Percentiles rank a stretch among this genome's conserved stretches.
These are phyloP conservation scores for Drosophila greeni DNA, from an alignment of 2,888 invertebrate species.

Conservation along the genomic window DNA sequence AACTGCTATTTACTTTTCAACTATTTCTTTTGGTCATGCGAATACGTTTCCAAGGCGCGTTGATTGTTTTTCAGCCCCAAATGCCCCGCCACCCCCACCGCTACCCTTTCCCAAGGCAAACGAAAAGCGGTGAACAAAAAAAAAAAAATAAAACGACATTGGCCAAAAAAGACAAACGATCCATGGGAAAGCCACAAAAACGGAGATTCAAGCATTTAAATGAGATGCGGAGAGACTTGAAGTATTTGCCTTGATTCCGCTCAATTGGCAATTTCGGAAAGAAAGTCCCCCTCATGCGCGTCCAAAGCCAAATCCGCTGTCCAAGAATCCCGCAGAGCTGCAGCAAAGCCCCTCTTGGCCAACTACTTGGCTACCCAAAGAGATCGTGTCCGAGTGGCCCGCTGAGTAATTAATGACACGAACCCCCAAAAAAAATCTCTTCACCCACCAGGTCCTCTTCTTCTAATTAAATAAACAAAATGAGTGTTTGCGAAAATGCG, in stretches of 20 bases:
- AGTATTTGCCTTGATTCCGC: constrained; percentile 46
- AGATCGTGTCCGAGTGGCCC: constrained; percentile 66
- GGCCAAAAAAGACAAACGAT: constrained; percentile 66
- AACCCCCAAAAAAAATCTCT: constrained; percentile 15
- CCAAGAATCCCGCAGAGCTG: constrained; percentile 53
- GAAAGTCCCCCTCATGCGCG: constrained; percentile 54
- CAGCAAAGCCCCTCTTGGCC: constrained; percentile 34
- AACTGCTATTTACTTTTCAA: constrained; percentile 40
- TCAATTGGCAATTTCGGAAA: constrained; percentile 68
- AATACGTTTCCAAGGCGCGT: constrained; percentile 65
- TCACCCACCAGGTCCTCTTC: constrained; percentile 26
- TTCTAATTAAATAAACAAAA: constrained; percentile 41
- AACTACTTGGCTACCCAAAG: constrained; percentile 40
- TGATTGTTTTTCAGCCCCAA: constrained; percentile 62
- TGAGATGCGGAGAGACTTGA: constrained; percentile 44
- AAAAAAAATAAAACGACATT: constrained; percentile 40
- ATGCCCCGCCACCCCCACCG: constrained; percentile 11
- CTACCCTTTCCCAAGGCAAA: constrained; percentile 2
- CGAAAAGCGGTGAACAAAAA: constrained; percentile 6
- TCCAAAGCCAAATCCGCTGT: constrained; percentile 23
- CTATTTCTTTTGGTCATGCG: constrained; percentile 58
- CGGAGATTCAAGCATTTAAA: constrained; percentile 42
- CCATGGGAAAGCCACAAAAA: constrained; percentile 48
- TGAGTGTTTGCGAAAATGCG: constrained; percentile 29
- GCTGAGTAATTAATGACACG: constrained; percentile 69